Base-by-base conservation (phyloP, 2,888 invertebrate species). In the Dioctria rufipes region DNA sequence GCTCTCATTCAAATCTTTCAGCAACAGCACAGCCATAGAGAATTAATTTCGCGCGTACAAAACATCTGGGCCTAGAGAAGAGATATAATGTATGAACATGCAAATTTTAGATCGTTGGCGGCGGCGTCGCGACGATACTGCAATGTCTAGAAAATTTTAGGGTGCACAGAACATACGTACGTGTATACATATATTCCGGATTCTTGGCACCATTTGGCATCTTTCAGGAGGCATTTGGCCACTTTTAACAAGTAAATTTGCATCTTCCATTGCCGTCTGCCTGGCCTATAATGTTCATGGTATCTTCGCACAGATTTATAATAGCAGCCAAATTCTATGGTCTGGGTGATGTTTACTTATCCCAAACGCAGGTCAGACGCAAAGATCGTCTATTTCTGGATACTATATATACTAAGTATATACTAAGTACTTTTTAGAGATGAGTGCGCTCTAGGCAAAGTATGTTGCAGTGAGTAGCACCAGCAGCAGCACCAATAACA, bases 261-360 rank as follows among this genome's bases (percentile, higher is more conserved):
- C 42, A 46, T 63, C 46, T 63, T 49, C 63, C 63, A 61, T 63
- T 58, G 46, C 46, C 39, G 39, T n/a, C 37, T 25, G 25, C 49
- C 63, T 11, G 11, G 0, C 3, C 73, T 2, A 67, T 43, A 54
- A n/a, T 54, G 58, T 77, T 77, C 77, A 63, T 77, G 43, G 46
- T 77, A 77, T 63, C 63, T 63, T 8, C 63, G 61, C 25, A 25
- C 63, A 46, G 49, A 77, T 77, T 77, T 77, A 77, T 78, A 51
- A 61, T 25, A 25, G 25, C 54, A 78, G 51, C 78, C 54, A 66
- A 80, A 61, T 80, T 80, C 63, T 80, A 71, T 71, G 63, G 63
- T 80, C 51, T 80, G 80, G 80, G 71, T 80, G 60, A 60, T 67
- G 69, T 80, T 80, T 71, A 71, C 61, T 80, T 71, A 71, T 80